Base-by-base conservation (phyloP, 2,888 invertebrate species). In the Sclerodermus sp. region DNA sequence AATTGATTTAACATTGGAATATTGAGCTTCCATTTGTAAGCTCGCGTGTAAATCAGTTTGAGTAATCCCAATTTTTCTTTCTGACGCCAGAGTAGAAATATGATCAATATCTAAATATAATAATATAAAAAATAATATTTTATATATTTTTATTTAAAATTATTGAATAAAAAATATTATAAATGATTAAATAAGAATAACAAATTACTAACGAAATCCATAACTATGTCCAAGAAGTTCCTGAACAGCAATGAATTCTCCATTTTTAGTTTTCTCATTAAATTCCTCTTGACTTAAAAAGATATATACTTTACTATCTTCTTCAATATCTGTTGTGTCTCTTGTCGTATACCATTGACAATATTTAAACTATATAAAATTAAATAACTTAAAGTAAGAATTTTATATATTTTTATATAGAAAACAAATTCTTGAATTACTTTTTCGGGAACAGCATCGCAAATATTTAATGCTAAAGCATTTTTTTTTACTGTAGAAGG, bases 341-440 rank as follows among this genome's bases (percentile, higher is more conserved):
- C 75, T 71, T 1, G 80, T 79, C 1, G 80, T 80, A 51, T 80
- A 67, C 56, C 73, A 75, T 3, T 70, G 65, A 31, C 79, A 80
- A 16, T 69, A 61, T 59, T 60, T 60, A 18, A 71, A 48, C 78
- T 78, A 34, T 37, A 50, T 46, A 15, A 57, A 23, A 38, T 18
- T 1, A 15, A 29, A 36, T 41, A 34, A 40, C 4, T 8, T 8
- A 4, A 34, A 12, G 3, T 8, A 34, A n/a, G 12, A 8, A 12
- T 34, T 34, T 12, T 34, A 12, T 34, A 8, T 34, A 8, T 8
- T 3, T 13, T 10, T 3, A 13, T 42, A 29, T 8, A 2, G 18
- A 18, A 37, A 45, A 16, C 32, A 10, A 40, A 29, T 40, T 16
- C 31, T 16, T 34, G 10, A 34, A 13, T 43, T 57, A 74, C 73